Percentiles rank a stretch among this genome's conserved stretches.
phyloP scores from a whole-genome alignment of 2,888 invertebrate species.

The Lacanobia wlatinum region DNA sequence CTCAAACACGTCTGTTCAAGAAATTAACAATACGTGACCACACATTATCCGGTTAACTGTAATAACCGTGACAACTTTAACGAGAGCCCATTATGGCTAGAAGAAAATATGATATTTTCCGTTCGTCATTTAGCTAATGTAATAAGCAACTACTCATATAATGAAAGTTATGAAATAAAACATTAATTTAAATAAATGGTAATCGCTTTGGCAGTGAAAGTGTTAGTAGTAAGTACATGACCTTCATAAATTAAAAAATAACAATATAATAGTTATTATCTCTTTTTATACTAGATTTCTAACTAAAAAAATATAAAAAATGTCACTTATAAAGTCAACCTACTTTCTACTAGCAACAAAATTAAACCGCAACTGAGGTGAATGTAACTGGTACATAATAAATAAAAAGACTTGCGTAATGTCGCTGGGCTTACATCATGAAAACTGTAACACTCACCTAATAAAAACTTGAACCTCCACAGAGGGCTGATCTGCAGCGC shows the following conservation, averaged over 20 bases:
- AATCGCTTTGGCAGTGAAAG: constrained; percentile 14
- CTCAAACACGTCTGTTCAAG: constrained; percentile 24
- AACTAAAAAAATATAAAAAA: not conserved
- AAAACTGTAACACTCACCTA: constrained; percentile 92
- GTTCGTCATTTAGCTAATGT: not conserved
- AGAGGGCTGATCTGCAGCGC: constrained; percentile 98
- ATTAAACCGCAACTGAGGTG: constrained; percentile 20
- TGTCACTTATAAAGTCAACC: not conserved
- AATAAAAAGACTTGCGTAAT: constrained; percentile 22
- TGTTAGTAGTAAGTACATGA: not conserved
- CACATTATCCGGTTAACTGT: constrained; percentile 15
- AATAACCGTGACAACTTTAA: constrained; percentile 33
- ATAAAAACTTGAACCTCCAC: constrained; percentile 98
- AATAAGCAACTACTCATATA: not conserved
- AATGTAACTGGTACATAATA: constrained; percentile 32
- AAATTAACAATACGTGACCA: constrained; percentile 39
- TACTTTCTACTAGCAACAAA: constrained; percentile 15
- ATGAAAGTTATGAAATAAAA: constrained; percentile 16
- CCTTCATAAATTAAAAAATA: constrained; percentile 8
- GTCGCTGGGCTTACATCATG: constrained; percentile 27
- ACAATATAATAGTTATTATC: not conserved
- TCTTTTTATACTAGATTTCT: not conserved
- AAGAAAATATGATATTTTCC: constrained; percentile 2
- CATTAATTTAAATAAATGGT: constrained; percentile 15
- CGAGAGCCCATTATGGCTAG: not conserved